These are phyloP conservation scores for Ascaphus truei DNA, from an alignment of 2,113 vertebrate genomes.

Conservation along the genomic window DNA sequence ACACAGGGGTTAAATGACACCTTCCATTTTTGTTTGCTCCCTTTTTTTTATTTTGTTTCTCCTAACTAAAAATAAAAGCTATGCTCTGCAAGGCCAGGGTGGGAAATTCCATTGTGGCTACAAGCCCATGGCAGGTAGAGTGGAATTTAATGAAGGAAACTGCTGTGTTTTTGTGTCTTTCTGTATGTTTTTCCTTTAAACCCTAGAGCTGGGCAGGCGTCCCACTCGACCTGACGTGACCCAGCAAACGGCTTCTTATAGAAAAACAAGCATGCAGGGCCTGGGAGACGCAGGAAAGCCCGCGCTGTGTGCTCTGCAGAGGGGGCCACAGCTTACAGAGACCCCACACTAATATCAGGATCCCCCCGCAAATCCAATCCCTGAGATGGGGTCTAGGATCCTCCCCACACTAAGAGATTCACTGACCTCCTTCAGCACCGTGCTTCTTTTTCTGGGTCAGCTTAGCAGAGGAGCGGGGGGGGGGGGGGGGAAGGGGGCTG, in stretches of 20 bases:
- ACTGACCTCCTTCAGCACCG: no score
- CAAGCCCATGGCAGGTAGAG: constrained; percentile 79
- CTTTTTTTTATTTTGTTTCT: constrained; percentile 46
- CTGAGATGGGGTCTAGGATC: no score
- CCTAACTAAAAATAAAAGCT: constrained; percentile 66
- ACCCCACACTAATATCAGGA: neutral
- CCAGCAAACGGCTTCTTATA: constrained; percentile 81
- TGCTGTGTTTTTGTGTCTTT: constrained; percentile 81
- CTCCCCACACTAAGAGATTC: no score
- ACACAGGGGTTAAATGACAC: no score
- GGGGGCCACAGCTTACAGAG: neutral
- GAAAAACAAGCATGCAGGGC: constrained; percentile 73
- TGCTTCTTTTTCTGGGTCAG: no score
- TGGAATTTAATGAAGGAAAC: constrained; percentile 82
- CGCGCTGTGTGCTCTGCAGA: neutral
- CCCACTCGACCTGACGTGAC: constrained; percentile 78
- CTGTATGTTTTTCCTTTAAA: constrained; percentile 84
- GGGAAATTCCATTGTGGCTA: constrained; percentile 81
- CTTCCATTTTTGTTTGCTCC: neutral
- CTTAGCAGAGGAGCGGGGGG: no score
- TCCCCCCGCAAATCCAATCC: neutral
- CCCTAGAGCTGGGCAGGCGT: constrained; percentile 77
- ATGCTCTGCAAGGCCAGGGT: constrained; percentile 68
- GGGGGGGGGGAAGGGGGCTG: no score
- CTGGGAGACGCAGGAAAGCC: constrained; percentile 66